A percentile compares a stretch with the other conserved stretches of the same genome.
phyloP scores from a whole-genome alignment of 2,113 vertebrate genomes.

The Axis porcinus region DNA sequence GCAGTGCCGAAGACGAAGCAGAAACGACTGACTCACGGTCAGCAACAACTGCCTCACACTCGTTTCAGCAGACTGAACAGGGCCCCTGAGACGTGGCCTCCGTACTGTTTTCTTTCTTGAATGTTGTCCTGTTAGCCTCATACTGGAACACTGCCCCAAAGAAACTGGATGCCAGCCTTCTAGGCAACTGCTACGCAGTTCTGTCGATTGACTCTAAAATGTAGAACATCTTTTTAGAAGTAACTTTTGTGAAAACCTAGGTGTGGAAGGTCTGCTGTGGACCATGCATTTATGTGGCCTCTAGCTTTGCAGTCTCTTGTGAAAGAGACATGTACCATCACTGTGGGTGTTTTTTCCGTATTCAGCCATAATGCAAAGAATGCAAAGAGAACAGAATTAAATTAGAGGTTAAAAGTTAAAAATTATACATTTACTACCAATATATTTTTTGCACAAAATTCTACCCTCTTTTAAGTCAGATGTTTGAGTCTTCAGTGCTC shows the following conservation, averaged over 20 bases:
- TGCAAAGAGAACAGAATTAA: background rate
- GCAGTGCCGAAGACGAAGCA: slow-evolving; percentile 89
- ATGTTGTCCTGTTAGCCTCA: background rate
- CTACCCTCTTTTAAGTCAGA: background rate
- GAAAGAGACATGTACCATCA: background rate
- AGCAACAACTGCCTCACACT: slow-evolving; percentile 90
- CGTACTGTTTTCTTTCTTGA: background rate
- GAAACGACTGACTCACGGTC: slow-evolving; percentile 91
- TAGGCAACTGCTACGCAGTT: background rate
- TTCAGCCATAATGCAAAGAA: background rate
- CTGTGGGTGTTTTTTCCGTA: background rate
- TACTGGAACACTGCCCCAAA: background rate
- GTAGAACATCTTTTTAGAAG: background rate
- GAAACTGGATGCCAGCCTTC: background rate
- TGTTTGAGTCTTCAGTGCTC: background rate
- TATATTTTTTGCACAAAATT: background rate
- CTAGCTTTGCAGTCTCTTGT: background rate
- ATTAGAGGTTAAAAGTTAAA: background rate
- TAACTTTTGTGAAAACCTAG: background rate
- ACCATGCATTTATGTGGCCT: background rate
- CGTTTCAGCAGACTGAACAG: slow-evolving; percentile 55
- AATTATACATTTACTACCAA: background rate
- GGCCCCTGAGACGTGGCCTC: slow-evolving; percentile 41
- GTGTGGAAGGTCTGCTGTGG: background rate
- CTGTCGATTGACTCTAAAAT: background rate